Evolutionary conservation across 1,140 invertebrate species (phyloP).

Genomic region (Cotesia typhae): DNA sequence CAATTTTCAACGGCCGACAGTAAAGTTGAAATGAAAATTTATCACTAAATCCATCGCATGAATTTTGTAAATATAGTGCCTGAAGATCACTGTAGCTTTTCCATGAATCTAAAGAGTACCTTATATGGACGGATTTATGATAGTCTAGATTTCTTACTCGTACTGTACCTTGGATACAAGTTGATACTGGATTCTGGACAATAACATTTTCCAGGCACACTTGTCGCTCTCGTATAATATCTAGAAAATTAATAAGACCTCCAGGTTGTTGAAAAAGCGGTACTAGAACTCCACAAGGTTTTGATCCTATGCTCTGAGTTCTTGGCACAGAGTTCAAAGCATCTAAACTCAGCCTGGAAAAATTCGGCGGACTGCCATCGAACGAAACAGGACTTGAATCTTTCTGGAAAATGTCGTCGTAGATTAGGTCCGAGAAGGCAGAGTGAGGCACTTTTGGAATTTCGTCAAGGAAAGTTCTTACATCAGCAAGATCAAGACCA

Average conservation of each 20-base stretch:
- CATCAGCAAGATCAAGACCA: conserved; percentile 90
- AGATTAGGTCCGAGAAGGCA: conserved; percentile 78
- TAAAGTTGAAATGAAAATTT: conserved; percentile 84
- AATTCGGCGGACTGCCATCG: conserved; percentile 32
- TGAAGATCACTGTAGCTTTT: conserved; percentile 82
- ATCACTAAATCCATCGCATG: conserved; percentile 93
- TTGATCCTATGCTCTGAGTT: conserved; percentile 47
- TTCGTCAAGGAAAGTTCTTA: conserved; percentile 89
- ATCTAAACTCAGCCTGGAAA: not conserved
- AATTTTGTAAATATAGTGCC: conserved; percentile 84
- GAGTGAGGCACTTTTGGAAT: conserved; percentile 87
- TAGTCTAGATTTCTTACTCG: conserved; percentile 91
- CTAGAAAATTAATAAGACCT: conserved; percentile 78
- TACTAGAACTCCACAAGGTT: conserved; percentile 69
- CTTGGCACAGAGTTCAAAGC: conserved; percentile 18
- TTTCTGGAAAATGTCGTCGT: conserved; percentile 64
- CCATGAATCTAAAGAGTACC: conserved; percentile 90
- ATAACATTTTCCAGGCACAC: conserved; percentile 88
- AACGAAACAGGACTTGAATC: conserved; percentile 51
- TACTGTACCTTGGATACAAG: conserved; percentile 85
- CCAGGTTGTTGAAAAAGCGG: conserved; percentile 87
- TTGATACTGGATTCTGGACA: conserved; percentile 74
- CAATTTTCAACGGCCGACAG: conserved; percentile 75
- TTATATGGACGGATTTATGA: conserved; percentile 87
- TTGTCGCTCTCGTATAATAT: conserved; percentile 74